A percentile compares a stretch with the other conserved stretches of the same genome.
These are phyloP conservation scores for Leptogaster cylindrica DNA, from an alignment of 2,888 invertebrate genomes.

Conservation along the genomic window DNA sequence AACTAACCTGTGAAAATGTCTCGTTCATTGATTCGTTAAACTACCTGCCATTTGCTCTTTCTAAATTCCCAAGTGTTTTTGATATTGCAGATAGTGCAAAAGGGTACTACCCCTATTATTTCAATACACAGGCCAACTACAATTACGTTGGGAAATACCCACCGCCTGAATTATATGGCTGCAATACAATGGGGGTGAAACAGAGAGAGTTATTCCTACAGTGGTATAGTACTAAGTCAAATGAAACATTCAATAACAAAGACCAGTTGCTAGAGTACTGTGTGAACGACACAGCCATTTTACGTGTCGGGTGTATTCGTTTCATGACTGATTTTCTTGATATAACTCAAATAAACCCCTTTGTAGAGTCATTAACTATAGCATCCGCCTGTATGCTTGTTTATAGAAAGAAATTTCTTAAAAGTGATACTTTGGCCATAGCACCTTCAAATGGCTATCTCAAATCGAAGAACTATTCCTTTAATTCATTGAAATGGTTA, in stretches of 20 bases:
- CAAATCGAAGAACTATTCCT: background rate
- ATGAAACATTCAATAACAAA: slow-evolving; percentile 19
- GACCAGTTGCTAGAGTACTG: slow-evolving; percentile 21
- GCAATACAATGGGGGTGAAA: slow-evolving; percentile 11
- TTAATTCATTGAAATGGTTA: slow-evolving; percentile 5
- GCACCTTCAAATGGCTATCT: slow-evolving; percentile 3
- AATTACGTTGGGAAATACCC: slow-evolving; percentile 27
- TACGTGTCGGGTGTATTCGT: slow-evolving; percentile 26
- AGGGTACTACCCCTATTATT: slow-evolving; percentile 34
- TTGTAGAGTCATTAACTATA: slow-evolving; percentile 22
- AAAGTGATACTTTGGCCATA: background rate
- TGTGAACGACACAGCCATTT: slow-evolving; percentile 22
- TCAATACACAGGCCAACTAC: slow-evolving; percentile 24
- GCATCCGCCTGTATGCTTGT: slow-evolving; percentile 29
- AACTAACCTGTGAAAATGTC: slow-evolving; percentile 23
- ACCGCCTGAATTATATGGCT: slow-evolving; percentile 24
- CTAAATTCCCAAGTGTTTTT: slow-evolving; percentile 35
- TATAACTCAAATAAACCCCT: slow-evolving; percentile 6
- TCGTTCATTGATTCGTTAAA: slow-evolving; percentile 30
- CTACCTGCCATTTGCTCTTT: slow-evolving; percentile 20
- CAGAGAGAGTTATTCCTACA: slow-evolving; percentile 6
- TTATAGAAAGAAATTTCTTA: slow-evolving; percentile 25
- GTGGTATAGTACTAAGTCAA: slow-evolving; percentile 24
- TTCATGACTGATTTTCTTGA: slow-evolving; percentile 24
- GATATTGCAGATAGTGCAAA: slow-evolving; percentile 23